Evolutionary conservation across 2,797 vertebrate genomes (phyloP).

Genomic region (Melanotaenia parkinsoni): DNA sequence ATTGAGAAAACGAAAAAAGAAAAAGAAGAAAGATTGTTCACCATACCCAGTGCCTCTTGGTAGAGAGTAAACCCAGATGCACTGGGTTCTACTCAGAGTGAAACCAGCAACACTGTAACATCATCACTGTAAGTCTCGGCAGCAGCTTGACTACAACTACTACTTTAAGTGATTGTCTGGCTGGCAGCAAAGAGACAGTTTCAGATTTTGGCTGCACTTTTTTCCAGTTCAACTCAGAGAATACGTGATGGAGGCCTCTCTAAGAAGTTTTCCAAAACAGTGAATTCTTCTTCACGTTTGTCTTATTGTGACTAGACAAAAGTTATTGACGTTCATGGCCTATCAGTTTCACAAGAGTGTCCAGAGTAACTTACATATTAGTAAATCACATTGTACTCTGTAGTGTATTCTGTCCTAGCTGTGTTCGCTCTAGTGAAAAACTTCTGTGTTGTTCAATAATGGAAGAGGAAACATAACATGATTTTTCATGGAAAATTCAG

Average conservation of each 20-base stretch:
- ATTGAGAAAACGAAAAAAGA: not conserved
- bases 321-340: slow-evolving; percentile 14
- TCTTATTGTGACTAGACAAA: slow-evolving; percentile 3
- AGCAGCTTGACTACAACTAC: slow-evolving; percentile 11
- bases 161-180: slow-evolving; percentile 3
- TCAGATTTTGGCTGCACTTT: slow-evolving; percentile 26
- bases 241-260: slow-evolving; percentile 25
- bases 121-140: not conserved
- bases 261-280: slow-evolving; percentile 67
- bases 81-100: no score
- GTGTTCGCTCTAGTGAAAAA: slow-evolving; percentile 6
- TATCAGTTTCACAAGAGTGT: slow-evolving; percentile 6
- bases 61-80: no score
- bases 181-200: not conserved
- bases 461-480: not conserved
- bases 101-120: not conserved
- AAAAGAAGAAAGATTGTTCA: not conserved
- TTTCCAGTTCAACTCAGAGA: slow-evolving; percentile 33
- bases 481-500: slow-evolving; percentile 1
- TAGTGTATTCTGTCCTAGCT: not conserved
- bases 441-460: not conserved
- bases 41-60: not conserved
- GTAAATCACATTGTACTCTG: slow-evolving; percentile 1
- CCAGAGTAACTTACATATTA: not conserved
- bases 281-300: slow-evolving; percentile 5